Conservation (phyloP, 2,113 vertebrate genomes). For the Phainopepla nitens region DNA sequence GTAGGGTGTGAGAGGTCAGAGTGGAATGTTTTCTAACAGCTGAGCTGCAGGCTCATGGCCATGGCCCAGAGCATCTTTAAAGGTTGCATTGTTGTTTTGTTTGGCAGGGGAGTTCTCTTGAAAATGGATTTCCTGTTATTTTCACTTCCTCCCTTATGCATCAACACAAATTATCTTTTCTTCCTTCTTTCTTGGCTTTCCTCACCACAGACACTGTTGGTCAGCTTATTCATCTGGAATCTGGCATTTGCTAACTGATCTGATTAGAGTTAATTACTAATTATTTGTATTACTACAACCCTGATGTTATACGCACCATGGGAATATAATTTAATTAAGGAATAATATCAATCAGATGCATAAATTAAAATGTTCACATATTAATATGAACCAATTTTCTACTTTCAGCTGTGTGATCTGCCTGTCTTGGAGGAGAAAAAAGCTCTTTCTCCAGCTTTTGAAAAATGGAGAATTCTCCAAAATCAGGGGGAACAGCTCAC, state of each 20-base stretch:
- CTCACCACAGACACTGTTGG: neutral
- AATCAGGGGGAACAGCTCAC: neutral
- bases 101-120: neutral
- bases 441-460: neutral
- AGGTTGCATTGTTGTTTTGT: neutral
- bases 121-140: neutral
- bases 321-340: conserved; percentile 65
- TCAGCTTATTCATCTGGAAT: conserved; percentile 33
- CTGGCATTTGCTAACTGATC: conserved; percentile 56
- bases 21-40: neutral
- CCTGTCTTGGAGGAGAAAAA: neutral
- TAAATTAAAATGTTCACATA: conserved; percentile 24
- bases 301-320: conserved; percentile 26
- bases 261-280: conserved; percentile 67
- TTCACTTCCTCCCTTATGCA: neutral
- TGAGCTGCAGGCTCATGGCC: neutral
- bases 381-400: neutral
- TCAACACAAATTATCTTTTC: neutral
- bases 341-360: conserved; percentile 33
- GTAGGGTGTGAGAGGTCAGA: neutral
- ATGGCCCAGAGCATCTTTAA: neutral
- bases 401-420: neutral
- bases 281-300: conserved; percentile 56
- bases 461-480: neutral
- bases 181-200: neutral